These are phyloP conservation scores for Acanthaster planci DNA, from an alignment of 35 echinoderm and acorn worm genomes.

Conservation along the genomic window DNA sequence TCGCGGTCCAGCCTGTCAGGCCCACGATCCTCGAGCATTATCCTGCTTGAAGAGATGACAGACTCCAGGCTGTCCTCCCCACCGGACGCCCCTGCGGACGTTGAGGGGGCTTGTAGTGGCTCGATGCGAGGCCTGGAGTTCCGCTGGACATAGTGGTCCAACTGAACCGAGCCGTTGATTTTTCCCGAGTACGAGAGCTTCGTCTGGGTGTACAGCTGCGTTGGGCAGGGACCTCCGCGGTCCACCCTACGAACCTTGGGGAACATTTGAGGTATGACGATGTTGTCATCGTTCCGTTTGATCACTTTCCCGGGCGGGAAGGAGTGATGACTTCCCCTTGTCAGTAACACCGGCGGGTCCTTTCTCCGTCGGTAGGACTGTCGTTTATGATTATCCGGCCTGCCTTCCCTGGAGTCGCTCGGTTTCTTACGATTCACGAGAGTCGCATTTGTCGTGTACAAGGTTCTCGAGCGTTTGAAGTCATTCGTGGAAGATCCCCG, in stretches of 20 bases:
- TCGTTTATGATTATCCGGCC: background rate
- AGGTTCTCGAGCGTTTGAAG: slow-evolving; percentile 2
- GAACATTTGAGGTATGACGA: background rate
- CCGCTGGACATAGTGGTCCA: slow-evolving; percentile 1
- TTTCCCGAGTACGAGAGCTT: slow-evolving; percentile 4
- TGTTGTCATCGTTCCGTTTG: background rate
- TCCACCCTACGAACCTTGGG: slow-evolving; percentile 4
- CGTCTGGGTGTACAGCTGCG: background rate
- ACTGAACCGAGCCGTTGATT: slow-evolving; percentile 11
- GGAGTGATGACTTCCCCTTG: background rate
- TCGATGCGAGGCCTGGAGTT: slow-evolving; percentile 2
- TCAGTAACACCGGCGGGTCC: background rate
- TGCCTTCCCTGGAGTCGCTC: background rate
- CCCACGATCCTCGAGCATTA: background rate
- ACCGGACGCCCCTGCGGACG: background rate
- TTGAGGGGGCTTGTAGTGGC: background rate
- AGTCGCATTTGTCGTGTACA: slow-evolving; percentile 8
- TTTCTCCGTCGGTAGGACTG: background rate
- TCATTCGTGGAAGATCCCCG: background rate
- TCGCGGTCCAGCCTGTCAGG: background rate
- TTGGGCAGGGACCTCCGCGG: background rate
- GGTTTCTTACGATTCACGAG: slow-evolving; percentile 14
- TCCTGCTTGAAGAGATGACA: slow-evolving; percentile 18
- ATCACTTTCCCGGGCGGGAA: background rate
- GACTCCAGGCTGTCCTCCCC: background rate